Evolutionary conservation across 23 tunicate genomes (phyloP), one percentile per base, ranked within the genome.

Genomic region (Corella eumyota): DNA sequence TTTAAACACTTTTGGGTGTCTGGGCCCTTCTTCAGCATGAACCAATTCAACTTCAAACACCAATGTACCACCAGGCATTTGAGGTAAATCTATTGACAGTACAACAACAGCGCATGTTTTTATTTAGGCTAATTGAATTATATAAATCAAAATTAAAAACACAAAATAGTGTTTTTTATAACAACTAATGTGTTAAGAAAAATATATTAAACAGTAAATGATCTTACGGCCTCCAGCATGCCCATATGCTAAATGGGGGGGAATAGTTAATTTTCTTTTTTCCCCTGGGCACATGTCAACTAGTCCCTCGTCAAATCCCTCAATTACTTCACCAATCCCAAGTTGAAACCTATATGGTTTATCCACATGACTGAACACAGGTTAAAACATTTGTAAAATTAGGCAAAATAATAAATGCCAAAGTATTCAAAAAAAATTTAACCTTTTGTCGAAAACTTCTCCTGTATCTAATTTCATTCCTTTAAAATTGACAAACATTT

Each of bases 1-100:
- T 67, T 92, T 76, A 51, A 92, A 92, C 63, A 92, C 93, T 38
- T 92, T 78, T 1, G 98, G 98, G 70, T 92, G 98, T 21, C 98
- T 50, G 6, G 98, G 98, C 0, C 98, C 98, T 59, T 83, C 95
- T 60, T 92, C 93, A 3, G 98, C 98, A 54, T 92, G 98, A 0
- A 92, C 98, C 60, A 92, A 45, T 50, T 92, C 98, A 17, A 92
- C 93, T 34, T 92, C 98, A 40, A 74, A 92, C 23, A 76, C 62
- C 60, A 83, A 34, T 19, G 92, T 83, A 4, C 98, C 98, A 2
- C 93, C 98, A 1, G 98, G 98, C 81, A 76, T 92, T 71, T 92
- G 92, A 23, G 98, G 98, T 4, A 74, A 36, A 52, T 71, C 83
- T 76, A 29, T 5, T n/a, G n/a, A n/a, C n/a, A 53, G 4, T 47